Base-by-base conservation (phyloP, 1,140 invertebrate species). In the Leptonema lineaticorne region DNA sequence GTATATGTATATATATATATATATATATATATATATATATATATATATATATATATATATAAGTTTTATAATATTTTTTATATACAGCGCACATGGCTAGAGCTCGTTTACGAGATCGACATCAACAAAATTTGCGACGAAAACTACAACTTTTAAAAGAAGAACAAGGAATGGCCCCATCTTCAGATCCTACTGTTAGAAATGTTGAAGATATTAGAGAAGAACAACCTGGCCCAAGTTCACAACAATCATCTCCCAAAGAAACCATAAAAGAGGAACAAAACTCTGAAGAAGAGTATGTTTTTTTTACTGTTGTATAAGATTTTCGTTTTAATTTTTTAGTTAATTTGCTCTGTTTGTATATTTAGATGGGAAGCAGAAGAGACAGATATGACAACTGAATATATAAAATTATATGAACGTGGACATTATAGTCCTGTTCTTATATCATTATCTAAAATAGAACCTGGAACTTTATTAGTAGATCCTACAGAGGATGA, bases 61-160 rank as follows among this genome's bases (percentile, higher is more conserved):
- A 57, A 46, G 8, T 26, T 66, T 18, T 56, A 37, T 24, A 67
- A 53, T 63, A 29, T 33, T 53, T 65, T 27, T 72, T 37, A n/a
- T n/a, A n/a, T 27, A 2, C 76, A 89, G 96, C 96, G 4, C 94
- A 98, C 79, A 96, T 97, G 88, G 95, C 97, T 0, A 86, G 94
- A 73, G 94, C 95, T 3, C 83, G 96, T 33, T 84, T 99, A 0
- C 84, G 94, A 68, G 96, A 99, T 82, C 82, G 92, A 8, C 97
- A 99, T 83, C 92, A 97, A 80, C 89, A 93, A 68, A 94, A 95
- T 78, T 82, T 98, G n/a, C 86, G 88, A 45, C 87, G 90, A 74
- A 98, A 98, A 82, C 82, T 99, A 65, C 87, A 92, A 76, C 85
- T 95, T 57, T 84, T 99, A 1, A 97, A 96, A 79, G 90, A 91